Base-by-base conservation (phyloP, 2,797 vertebrate genomes). In the Aselliscus stoliczkanus region DNA sequence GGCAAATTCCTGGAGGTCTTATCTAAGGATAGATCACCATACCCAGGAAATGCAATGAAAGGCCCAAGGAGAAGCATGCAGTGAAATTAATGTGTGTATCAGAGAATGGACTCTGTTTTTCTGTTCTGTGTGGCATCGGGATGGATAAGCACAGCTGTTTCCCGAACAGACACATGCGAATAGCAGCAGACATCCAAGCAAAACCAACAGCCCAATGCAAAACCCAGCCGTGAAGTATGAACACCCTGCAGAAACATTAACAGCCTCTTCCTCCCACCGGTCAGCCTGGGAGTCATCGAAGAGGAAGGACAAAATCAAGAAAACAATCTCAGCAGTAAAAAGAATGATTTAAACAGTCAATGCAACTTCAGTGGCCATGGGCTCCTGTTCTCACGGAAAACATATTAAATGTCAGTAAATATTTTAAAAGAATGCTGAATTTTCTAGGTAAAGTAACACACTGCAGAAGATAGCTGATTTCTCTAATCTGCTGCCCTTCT, bases 1-100 rank as follows among this genome's bases (percentile, higher is more conserved):
- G 82, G 83, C 81, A 94, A 95, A 90, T 86, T 65, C 82, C 80
- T 87, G 52, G 23, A 87, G 91, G 76, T 58, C 75, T 37, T 92
- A 56, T 83, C 88, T 58, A 72, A 83, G 72, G 67, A 75, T 4
- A 79, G 88, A 73, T 88, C 76, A 60, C 47, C 60, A 70, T 12
- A 70, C 50, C 92, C 92, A 97, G 96, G 92, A 97, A 98, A 94
- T 92, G 81, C 1, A 79, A 93, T 76, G 84, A 69, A 88, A 90
- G n/a, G 44, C 60, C 84, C 58, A 96, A 83, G 54, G 92, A 86
- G 93, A 94, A 92, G 69, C 86, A 86, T 94, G 81, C 80, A 87
- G 94, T 79, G 37, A 90, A 85, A 95, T 50, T 25, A 77, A 93
- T 85, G 94, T 96, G 89, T 96, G 96, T 93, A 92, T 85, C 54